Base-by-base conservation (phyloP, 2,888 invertebrate genomes). In the Watsonalla cultraria region DNA sequence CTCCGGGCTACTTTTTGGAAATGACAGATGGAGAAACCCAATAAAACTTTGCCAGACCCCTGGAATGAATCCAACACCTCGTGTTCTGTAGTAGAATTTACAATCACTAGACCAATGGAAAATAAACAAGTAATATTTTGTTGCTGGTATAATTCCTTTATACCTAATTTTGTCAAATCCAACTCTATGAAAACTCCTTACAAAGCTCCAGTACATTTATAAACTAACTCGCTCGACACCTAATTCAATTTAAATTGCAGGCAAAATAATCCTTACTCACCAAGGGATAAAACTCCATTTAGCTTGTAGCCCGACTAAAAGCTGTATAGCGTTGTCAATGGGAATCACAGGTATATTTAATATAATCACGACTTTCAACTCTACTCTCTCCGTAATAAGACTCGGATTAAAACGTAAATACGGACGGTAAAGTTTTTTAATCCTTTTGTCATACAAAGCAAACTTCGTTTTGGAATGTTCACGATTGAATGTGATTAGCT, bases 401-500 rank as follows among this genome's bases (percentile, higher is more conserved):
- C 37, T 49, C 48, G 35, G 45, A 46, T 7, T 49, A n/a, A 7
- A 6, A 45, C 8, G 53, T 53, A 57, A 48, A 57, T 45, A 51
- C 51, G 52, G 51, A 57, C 14, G 37, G 42, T 46, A 47, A 56
- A 61, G 59, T 64, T 63, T 62, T 63, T 64, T 64, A 64, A 64
- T 62, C 60, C 53, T 47, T 64, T 64, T 64, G 49, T 53, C 34
- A 13, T 34, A 48, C 14, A 51, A 45, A 45, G 48, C 54, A 52
- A 53, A 48, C 45, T 51, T 61, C 34, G 47, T 49, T 59, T 46
- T 47, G 54, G 57, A 56, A 46, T 58, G 58, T 53, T 47, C 47
- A 57, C 57, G 61, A 59, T 63, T 51, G 52, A 53, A 52, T 49
- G 42, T 56, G 62, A 62, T 60, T 60, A 54, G 53, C 54, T 42